Conservation (phyloP, 1,140 invertebrate genomes). For the Pentalonia nigronervosa region DNA sequence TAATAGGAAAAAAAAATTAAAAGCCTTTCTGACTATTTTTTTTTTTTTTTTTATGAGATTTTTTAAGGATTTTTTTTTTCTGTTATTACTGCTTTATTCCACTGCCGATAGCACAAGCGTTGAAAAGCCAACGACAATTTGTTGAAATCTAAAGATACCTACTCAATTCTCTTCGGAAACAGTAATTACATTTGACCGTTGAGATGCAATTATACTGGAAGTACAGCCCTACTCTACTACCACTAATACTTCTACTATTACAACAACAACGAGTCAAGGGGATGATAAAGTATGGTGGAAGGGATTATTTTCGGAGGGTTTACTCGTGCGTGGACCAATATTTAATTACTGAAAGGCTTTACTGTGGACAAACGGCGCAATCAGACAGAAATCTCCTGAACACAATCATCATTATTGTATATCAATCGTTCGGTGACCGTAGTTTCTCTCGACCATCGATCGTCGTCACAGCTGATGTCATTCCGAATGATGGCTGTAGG, state of each 20-base stretch:
- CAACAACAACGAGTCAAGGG: slow-evolving; percentile 23
- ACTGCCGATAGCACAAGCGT: neutral
- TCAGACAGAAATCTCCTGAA: slow-evolving; percentile 19
- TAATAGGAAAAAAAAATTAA: slow-evolving; percentile 39
- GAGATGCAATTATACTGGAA: slow-evolving; percentile 49
- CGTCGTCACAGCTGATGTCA: neutral
- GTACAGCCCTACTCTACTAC: slow-evolving; percentile 9
- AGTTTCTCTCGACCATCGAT: neutral
- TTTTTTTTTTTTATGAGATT: neutral
- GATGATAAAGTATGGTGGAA: neutral
- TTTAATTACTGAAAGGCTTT: slow-evolving; percentile 51
- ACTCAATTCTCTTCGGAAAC: neutral
- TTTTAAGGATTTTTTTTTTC: neutral
- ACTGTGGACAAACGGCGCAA: slow-evolving; percentile 26
- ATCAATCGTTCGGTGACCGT: neutral
- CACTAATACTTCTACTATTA: neutral
- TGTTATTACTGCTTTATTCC: no score
- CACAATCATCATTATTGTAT: slow-evolving; percentile 10
- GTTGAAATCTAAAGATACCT: slow-evolving; percentile 7
- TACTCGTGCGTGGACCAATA: slow-evolving; percentile 46
- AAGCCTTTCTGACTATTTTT: slow-evolving; percentile 29
- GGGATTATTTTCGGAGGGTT: slow-evolving; percentile 48
- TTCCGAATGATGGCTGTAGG: neutral
- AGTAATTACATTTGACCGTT: slow-evolving; percentile 56
- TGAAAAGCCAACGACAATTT: neutral